Base-by-base conservation (phyloP, 2,797 vertebrate species). In the Myripristis murdjan region DNA sequence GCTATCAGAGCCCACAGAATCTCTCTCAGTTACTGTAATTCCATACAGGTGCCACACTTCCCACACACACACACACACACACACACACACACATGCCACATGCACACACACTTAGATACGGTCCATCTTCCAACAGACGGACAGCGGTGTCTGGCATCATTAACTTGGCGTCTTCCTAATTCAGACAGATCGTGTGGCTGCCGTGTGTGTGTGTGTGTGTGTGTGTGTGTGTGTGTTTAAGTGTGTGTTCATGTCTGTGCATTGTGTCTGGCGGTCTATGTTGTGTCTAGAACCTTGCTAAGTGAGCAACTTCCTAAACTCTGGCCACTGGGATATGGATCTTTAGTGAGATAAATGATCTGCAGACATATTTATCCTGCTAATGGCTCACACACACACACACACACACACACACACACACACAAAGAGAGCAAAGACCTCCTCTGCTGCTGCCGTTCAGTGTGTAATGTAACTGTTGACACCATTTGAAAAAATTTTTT, bases 111-210 rank as follows among this genome's bases (percentile, higher is more conserved):
- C 68, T 81, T 79, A 57, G 82, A 79, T 18, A 74, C 57, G 55
- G 60, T 76, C 77, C 81, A 71, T 88, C 79, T 77, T 87, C 81
- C 76, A 82, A 75, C 70, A 90, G 87, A 91, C 81, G 37, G 77
- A 84, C 87, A 91, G 77, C 35, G 1, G 77, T 85, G 86, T 86
- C 82, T 86, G 70, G 86, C 86, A 85, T 91, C 88, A 88, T 92
- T 92, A 92, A 89, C 86, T 79, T 82, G 78, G 68, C 54, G 53
- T 85, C 77, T 75, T 81, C 69, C 72, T 86, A 89, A 91, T 88
- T 82, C 82, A 83, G 83, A 91, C 73, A 73, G 77, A 91, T 86
- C 70, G 77, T 33, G 24, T 69, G 33, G 60, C 41, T 60, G 44
- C 73, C 55, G 37, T 23, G 20, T 55, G 57, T 66, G 71, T 68